Conservation (phyloP, 2,113 vertebrate species). For the Sorex araneus region DNA sequence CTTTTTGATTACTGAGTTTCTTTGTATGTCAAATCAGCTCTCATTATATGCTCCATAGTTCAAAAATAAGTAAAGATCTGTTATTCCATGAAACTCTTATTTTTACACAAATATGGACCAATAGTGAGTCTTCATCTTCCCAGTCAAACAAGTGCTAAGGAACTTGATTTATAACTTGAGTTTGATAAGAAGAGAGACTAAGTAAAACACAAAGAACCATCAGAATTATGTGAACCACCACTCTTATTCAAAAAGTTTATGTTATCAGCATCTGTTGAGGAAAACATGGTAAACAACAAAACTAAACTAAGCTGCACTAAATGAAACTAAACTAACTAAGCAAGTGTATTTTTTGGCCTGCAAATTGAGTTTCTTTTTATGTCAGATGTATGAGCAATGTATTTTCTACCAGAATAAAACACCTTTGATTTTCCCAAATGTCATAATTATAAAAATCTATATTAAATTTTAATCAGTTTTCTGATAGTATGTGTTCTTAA, state of each 20-base stretch:
- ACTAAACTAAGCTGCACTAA: neutral
- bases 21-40: slow-evolving; percentile 9
- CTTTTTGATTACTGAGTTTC: slow-evolving; percentile 38
- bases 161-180: neutral
- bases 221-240: neutral
- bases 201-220: neutral
- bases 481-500: no score
- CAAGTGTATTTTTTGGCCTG: neutral
- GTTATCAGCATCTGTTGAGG: accelerated
- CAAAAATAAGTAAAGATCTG: neutral
- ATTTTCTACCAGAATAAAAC: slow-evolving; percentile 35
- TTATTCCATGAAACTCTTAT: neutral
- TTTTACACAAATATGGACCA: slow-evolving; percentile 8
- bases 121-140: neutral
- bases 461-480: slow-evolving; percentile 29
- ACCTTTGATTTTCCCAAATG: slow-evolving; percentile 51
- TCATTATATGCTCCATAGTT: neutral
- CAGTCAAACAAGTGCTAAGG: neutral
- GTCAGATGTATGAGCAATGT: neutral
- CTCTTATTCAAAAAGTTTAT: neutral
- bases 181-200: neutral
- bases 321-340: neutral
- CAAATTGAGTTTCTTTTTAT: neutral
- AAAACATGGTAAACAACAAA: slow-evolving; percentile 6
- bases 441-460: slow-evolving; percentile 43